These are phyloP conservation scores for Papilio polyxenes DNA, from an alignment of 1,140 invertebrate species.

Conservation along the genomic window DNA sequence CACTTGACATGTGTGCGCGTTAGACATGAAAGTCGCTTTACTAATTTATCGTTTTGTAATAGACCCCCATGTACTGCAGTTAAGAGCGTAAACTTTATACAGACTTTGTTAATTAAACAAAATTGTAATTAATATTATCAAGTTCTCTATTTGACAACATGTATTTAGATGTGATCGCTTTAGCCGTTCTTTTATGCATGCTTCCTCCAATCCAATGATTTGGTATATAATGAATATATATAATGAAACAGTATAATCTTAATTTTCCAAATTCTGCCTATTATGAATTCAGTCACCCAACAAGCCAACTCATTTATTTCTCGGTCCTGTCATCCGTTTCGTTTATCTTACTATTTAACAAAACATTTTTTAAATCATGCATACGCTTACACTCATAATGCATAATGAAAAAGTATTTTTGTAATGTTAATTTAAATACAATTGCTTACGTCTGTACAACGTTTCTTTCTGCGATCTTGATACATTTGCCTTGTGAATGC, in stretches of 20 bases:
- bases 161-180: not conserved
- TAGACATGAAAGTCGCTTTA: conserved; percentile 60
- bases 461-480: not conserved
- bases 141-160: not conserved
- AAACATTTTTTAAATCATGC: conserved; percentile 3
- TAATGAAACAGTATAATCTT: not conserved
- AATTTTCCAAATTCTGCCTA: not conserved
- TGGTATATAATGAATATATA: too few relatives aligned
- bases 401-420: conserved; percentile 13
- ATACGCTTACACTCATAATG: conserved; percentile 15
- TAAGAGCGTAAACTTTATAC: not conserved
- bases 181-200: too few relatives aligned
- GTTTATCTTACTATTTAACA: not conserved
- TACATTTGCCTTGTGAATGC: conserved; percentile 15
- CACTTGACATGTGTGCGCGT: conserved; percentile 75
- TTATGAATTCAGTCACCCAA: not conserved
- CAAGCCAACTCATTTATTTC: not conserved
- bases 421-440: conserved; percentile 25
- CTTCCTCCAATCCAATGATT: too few relatives aligned
- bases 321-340: not conserved
- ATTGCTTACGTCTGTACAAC: conserved; percentile 15
- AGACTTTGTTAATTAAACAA: not conserved
- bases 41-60: conserved; percentile 78
- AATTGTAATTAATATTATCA: not conserved
- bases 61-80: conserved; percentile 58